These are phyloP conservation scores for Drosophila yooni DNA, from an alignment of 2,888 invertebrate genomes.

Conservation along the genomic window DNA sequence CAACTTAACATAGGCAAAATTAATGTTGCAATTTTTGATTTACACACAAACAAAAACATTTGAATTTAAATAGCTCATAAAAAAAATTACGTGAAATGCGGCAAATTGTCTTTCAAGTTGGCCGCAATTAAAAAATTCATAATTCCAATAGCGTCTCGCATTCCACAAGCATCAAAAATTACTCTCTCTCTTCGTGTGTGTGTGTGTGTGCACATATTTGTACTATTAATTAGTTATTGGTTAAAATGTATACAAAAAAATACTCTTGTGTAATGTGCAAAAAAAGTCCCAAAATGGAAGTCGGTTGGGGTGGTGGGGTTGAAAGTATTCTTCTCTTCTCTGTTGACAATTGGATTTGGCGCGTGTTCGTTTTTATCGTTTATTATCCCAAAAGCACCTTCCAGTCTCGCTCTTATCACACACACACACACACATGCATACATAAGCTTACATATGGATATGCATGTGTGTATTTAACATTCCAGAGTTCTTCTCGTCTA, in stretches of 20 bases:
- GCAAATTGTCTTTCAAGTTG: slow-evolving; percentile 65
- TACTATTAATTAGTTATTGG: slow-evolving; percentile 72
- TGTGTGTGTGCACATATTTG: slow-evolving; percentile 46
- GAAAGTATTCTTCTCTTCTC: slow-evolving; percentile 4
- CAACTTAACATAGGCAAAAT: slow-evolving; percentile 45
- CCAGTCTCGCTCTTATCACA: slow-evolving; percentile 45
- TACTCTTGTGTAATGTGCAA: slow-evolving; percentile 60
- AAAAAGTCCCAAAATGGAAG: slow-evolving; percentile 38
- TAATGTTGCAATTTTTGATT: slow-evolving; percentile 18
- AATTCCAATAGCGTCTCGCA: slow-evolving; percentile 68
- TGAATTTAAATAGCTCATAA: slow-evolving; percentile 54
- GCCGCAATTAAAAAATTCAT: slow-evolving; percentile 76
- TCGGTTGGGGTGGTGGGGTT: not conserved
- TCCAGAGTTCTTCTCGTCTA: slow-evolving; percentile 53
- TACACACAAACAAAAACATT: not conserved
- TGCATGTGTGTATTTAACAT: slow-evolving; percentile 38
- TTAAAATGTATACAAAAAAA: slow-evolving; percentile 40
- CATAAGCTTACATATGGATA: slow-evolving; percentile 8
- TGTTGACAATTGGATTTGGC: slow-evolving; percentile 74
- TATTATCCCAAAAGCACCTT: slow-evolving; percentile 58
- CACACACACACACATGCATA: slow-evolving; percentile 5
- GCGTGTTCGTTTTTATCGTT: slow-evolving; percentile 61
- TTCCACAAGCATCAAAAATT: slow-evolving; percentile 66
- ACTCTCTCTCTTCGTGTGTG: slow-evolving; percentile 33
- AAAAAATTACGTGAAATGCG: slow-evolving; percentile 57